Conservation (phyloP, 2,888 invertebrate genomes). For the Agrenia bidenticulata region DNA sequence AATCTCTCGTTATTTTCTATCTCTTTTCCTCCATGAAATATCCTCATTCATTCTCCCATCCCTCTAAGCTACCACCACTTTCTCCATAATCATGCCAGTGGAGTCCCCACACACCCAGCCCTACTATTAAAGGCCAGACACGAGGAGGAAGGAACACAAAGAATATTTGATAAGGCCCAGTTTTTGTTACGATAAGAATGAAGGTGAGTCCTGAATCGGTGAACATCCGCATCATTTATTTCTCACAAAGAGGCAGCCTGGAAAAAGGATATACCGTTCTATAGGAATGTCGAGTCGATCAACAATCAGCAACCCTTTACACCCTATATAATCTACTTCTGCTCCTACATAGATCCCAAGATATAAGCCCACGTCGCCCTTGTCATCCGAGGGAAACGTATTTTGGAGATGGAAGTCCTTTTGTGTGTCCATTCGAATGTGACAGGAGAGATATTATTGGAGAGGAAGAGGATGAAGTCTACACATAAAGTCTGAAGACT, state of each 20-base stretch:
- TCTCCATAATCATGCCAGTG: too few relatives aligned
- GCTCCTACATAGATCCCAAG: too few relatives aligned
- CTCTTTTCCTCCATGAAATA: neutral
- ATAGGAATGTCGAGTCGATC: too few relatives aligned
- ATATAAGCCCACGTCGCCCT: too few relatives aligned
- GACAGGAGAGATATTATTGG: slow-evolving; percentile 8
- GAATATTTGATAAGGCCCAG: neutral
- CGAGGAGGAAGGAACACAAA: neutral
- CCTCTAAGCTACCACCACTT: neutral
- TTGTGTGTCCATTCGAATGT: neutral
- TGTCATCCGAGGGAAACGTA: neutral
- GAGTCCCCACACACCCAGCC: too few relatives aligned
- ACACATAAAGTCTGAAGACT: slow-evolving; percentile 15
- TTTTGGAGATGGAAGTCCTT: neutral
- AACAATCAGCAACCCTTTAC: too few relatives aligned
- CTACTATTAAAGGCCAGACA: too few relatives aligned
- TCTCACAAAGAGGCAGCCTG: neutral
- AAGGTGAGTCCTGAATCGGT: too few relatives aligned
- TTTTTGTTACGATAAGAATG: neutral
- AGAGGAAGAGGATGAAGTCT: slow-evolving; percentile 22
- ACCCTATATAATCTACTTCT: too few relatives aligned
- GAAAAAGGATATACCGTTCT: too few relatives aligned
- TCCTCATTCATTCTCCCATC: neutral
- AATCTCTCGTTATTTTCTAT: slow-evolving; percentile 8
- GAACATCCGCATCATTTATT: slow-evolving; percentile 10